These are phyloP conservation scores for Euzophera pinguis DNA, from an alignment of 2,888 invertebrate genomes.

Conservation along the genomic window DNA sequence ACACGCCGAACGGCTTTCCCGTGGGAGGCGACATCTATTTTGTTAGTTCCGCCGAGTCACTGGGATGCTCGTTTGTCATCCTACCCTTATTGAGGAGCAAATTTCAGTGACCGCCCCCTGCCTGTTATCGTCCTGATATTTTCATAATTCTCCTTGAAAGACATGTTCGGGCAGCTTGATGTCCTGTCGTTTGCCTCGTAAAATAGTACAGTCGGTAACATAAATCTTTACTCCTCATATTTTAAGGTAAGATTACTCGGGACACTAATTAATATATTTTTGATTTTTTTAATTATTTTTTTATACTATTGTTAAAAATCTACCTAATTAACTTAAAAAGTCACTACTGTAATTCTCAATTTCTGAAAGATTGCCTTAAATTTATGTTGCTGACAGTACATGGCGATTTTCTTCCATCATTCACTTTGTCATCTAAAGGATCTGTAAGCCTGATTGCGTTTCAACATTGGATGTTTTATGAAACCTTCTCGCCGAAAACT, in stretches of 20 bases:
- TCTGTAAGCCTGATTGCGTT: too few relatives aligned
- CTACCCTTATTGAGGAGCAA: slow-evolving; percentile 53
- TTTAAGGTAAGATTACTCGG: too few relatives aligned
- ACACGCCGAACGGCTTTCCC: slow-evolving; percentile 25
- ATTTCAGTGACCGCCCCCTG: slow-evolving; percentile 50
- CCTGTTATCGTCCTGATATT: slow-evolving; percentile 52
- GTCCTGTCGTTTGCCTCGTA: slow-evolving; percentile 29
- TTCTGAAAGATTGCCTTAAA: too few relatives aligned
- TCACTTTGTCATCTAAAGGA: too few relatives aligned
- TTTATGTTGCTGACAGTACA: too few relatives aligned
- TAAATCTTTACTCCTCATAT: slow-evolving; percentile 15
- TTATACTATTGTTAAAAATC: too few relatives aligned
- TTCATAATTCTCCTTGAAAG: slow-evolving; percentile 52
- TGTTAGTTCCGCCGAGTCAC: slow-evolving; percentile 56
- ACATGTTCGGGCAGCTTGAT: slow-evolving; percentile 26
- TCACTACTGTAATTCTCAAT: too few relatives aligned
- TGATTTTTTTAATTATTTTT: too few relatives aligned
- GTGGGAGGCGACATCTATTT: slow-evolving; percentile 39
- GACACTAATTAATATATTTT: too few relatives aligned
- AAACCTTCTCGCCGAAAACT: too few relatives aligned
- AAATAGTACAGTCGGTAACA: slow-evolving; percentile 30
- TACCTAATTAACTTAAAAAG: too few relatives aligned
- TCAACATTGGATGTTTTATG: too few relatives aligned
- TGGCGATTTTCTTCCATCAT: slow-evolving; percentile 22
- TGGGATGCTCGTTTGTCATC: slow-evolving; percentile 58